phyloP scores from a whole-genome alignment of 92 coral and sea anemone genomes.

The Bergia sp. region DNA sequence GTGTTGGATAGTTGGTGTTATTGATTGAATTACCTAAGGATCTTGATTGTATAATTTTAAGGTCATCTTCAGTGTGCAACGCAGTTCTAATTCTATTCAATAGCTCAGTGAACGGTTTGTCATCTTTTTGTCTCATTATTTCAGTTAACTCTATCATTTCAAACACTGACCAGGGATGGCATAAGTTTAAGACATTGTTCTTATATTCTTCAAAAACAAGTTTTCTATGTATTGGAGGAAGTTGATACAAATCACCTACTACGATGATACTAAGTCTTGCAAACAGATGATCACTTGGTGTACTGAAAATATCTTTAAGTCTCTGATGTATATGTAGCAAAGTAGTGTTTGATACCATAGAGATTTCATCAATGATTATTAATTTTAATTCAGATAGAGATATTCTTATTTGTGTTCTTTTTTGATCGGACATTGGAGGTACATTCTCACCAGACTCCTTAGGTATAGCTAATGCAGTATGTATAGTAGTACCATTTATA shows the following conservation, averaged over 20 bases:
- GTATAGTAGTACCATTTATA: slow-evolving; percentile 53
- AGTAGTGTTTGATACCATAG: slow-evolving; percentile 66
- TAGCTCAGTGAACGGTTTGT: slow-evolving; percentile 58
- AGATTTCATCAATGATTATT: slow-evolving; percentile 59
- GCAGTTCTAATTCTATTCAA: slow-evolving; percentile 66
- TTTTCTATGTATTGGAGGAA: slow-evolving; percentile 61
- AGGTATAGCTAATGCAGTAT: slow-evolving; percentile 47
- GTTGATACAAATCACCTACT: slow-evolving; percentile 65
- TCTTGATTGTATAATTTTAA: slow-evolving; percentile 50
- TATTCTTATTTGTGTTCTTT: slow-evolving; percentile 60
- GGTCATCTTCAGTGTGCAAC: slow-evolving; percentile 61
- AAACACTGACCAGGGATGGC: slow-evolving; percentile 60
- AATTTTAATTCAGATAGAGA: slow-evolving; percentile 56
- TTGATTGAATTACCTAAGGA: slow-evolving; percentile 44
- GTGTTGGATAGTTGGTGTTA: slow-evolving; percentile 47
- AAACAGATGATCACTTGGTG: slow-evolving; percentile 56
- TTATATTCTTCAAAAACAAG: slow-evolving; percentile 60
- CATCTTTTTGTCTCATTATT: slow-evolving; percentile 65
- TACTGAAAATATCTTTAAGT: slow-evolving; percentile 60
- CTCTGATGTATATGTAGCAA: slow-evolving; percentile 72
- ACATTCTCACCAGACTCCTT: slow-evolving; percentile 51
- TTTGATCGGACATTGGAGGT: slow-evolving; percentile 70
- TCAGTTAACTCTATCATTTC: slow-evolving; percentile 57
- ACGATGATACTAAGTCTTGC: slow-evolving; percentile 65
- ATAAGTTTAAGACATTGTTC: slow-evolving; percentile 51